Percentiles rank a stretch among this genome's conserved stretches.
Evolutionary conservation across 35 echinoderm and acorn worm species (phyloP).

Genomic region (Heliocidaris tuberculata): DNA sequence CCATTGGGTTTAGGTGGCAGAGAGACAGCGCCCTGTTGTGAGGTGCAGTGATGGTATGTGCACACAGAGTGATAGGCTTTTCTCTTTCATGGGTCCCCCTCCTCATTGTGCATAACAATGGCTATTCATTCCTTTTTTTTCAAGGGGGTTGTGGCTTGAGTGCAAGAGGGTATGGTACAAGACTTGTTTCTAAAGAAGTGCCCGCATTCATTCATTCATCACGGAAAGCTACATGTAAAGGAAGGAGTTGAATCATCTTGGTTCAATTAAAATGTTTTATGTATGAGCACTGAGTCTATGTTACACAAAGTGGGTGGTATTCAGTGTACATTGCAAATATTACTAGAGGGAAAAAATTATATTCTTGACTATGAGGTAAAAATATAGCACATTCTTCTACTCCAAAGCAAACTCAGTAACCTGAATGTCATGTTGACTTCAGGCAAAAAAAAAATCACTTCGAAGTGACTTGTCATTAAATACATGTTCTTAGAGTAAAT

Average conservation of each 20-base stretch:
- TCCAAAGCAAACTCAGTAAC: neutral
- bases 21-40: neutral
- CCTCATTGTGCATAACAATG: constrained; percentile 11
- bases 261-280: neutral
- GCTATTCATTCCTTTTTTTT: neutral
- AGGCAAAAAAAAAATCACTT: neutral
- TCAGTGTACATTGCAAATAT: neutral
- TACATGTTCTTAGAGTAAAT: neutral
- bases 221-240: neutral
- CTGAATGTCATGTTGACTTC: neutral
- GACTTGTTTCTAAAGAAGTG: constrained; percentile 11
- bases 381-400: neutral
- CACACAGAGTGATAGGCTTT: constrained; percentile 8
- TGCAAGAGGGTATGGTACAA: neutral
- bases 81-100: neutral
- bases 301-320: neutral
- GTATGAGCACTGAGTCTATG: neutral
- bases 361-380: neutral
- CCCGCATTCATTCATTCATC: neutral
- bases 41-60: neutral
- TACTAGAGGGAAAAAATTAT: neutral
- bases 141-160: neutral
- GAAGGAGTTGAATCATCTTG: neutral
- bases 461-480: neutral
- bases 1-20: neutral